Evolutionary conservation across 2,888 invertebrate species (phyloP).

Genomic region (Leptopilina syphax): DNA sequence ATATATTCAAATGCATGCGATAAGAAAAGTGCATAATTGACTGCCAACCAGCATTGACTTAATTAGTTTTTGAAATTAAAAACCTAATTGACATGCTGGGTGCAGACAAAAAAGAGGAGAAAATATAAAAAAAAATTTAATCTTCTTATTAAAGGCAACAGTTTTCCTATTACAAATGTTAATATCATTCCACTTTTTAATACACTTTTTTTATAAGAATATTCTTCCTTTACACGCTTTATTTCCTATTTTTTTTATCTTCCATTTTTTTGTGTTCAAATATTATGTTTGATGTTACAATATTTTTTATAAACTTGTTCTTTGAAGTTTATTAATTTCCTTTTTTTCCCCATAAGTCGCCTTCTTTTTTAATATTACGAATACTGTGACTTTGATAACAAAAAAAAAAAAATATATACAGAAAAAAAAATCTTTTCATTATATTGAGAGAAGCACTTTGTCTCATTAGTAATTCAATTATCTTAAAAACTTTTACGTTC

Average conservation of each 20-base stretch:
- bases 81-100: conserved; percentile 18
- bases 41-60: background rate
- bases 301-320: no score
- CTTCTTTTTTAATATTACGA: background rate
- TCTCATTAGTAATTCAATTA: conserved; percentile 25
- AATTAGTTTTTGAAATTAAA: conserved; percentile 35
- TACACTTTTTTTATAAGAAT: no score
- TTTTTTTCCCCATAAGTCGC: no score
- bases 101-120: no score
- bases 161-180: background rate
- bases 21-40: conserved; percentile 27
- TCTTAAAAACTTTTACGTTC: conserved; percentile 15
- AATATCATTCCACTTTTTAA: no score
- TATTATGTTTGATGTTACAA: no score
- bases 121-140: background rate
- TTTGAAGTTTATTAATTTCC: no score
- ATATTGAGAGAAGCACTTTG: conserved; percentile 1
- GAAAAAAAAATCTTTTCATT: background rate
- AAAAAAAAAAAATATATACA: background rate
- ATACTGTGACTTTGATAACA: background rate
- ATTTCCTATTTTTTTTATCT: no score
- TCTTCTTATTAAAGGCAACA: background rate
- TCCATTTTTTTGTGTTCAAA: no score
- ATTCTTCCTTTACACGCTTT: no score
- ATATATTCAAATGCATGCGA: no score